Percentiles rank a stretch among this genome's conserved stretches.
Evolutionary conservation across 2,888 invertebrate genomes (phyloP).

Genomic region (Eilema caniola): DNA sequence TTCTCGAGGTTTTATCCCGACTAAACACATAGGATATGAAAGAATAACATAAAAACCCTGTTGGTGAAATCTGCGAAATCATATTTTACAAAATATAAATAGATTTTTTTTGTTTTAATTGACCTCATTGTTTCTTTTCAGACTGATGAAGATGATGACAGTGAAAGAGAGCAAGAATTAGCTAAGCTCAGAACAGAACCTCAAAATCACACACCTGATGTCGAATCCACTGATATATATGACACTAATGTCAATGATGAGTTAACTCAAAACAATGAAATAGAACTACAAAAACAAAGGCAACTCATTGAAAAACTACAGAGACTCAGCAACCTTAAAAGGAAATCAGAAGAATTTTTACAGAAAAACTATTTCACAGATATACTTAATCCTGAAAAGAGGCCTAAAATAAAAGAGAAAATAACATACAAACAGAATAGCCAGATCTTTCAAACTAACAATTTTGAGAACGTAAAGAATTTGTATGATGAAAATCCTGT

Average conservation of each 20-base stretch:
- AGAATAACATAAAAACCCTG: neutral
- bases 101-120: neutral
- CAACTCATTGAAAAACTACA: constrained; percentile 81
- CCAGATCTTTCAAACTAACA: constrained; percentile 62
- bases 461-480: constrained; percentile 72
- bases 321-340: constrained; percentile 77
- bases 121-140: constrained; percentile 49
- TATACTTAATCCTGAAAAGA: constrained; percentile 73
- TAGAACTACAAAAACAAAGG: constrained; percentile 75
- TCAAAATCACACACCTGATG: constrained; percentile 68
- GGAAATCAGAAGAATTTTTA: constrained; percentile 82
- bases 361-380: constrained; percentile 80
- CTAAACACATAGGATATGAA: neutral
- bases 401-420: constrained; percentile 78
- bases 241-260: constrained; percentile 67
- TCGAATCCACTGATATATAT: constrained; percentile 72
- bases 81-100: neutral
- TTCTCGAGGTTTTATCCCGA: neutral
- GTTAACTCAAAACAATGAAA: constrained; percentile 64
- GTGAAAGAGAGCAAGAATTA: constrained; percentile 72
- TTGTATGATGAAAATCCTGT: constrained; percentile 75
- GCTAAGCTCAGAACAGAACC: constrained; percentile 67
- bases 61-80: neutral
- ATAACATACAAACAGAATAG: constrained; percentile 65
- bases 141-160: constrained; percentile 80